Percentiles rank a stretch among this genome's conserved stretches.
Evolutionary conservation across 2,113 vertebrate genomes (phyloP).

Genomic region (Corvus cornix): DNA sequence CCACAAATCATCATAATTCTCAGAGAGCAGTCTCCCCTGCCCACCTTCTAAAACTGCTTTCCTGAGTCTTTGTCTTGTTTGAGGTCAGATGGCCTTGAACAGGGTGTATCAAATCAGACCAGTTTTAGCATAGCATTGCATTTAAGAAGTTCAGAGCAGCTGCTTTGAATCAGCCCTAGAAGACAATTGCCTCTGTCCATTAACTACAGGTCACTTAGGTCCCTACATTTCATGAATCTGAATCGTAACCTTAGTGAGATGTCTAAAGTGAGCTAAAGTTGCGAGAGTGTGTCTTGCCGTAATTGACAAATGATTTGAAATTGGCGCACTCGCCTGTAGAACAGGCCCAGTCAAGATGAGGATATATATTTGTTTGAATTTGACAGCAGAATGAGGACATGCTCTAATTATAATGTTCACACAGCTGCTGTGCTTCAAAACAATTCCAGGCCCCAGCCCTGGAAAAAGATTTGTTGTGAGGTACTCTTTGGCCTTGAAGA

Average conservation of each 20-base stretch:
- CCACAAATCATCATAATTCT: background rate
- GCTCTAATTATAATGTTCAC: constrained; percentile 16
- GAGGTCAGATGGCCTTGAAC: background rate
- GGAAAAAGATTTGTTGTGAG: background rate
- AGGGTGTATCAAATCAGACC: background rate
- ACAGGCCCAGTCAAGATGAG: background rate
- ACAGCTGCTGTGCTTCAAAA: constrained; percentile 4
- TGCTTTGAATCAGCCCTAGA: background rate
- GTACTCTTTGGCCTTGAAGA: background rate
- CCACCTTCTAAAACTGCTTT: background rate
- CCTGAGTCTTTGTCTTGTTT: background rate
- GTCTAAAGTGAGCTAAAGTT: background rate
- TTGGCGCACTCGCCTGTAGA: background rate
- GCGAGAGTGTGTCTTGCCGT: background rate
- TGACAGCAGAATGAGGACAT: background rate
- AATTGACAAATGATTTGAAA: constrained; percentile 28
- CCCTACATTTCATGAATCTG: background rate
- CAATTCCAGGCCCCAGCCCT: background rate
- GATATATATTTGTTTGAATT: background rate
- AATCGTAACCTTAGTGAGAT: background rate
- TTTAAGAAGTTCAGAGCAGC: background rate
- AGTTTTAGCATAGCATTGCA: background rate
- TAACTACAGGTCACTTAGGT: background rate
- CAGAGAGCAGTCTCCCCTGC: background rate
- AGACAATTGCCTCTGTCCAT: background rate